Base-by-base conservation (phyloP, 2,888 invertebrate genomes). In the Balanococcus diminutus region DNA sequence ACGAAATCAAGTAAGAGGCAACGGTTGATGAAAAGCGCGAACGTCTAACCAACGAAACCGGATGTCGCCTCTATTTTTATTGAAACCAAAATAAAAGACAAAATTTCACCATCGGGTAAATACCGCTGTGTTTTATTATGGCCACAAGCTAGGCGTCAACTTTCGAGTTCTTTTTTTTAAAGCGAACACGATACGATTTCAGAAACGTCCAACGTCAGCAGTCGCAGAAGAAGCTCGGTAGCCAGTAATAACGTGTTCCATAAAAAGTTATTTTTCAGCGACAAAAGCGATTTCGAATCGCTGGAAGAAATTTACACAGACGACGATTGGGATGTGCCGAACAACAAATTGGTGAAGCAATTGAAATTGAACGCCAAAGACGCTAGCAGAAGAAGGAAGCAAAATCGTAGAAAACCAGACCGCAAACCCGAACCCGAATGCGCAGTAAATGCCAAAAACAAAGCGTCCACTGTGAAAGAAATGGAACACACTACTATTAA, bases 321-420 rank as follows among this genome's bases (percentile, higher is more conserved):
- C 75, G 87, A 87, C 28, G 87, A 87, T 31, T 87, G 87, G 87
- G 87, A 87, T 39, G 85, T 87, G 25, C 83, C 81, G 16, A 83
- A 83, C 19, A 36, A 83, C 5, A 67, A 83, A 22, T 28, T 83
- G 5, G 28, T n/a, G 1, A 25, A 61, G 32, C 83, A 83, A 61
- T 36, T 79, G 75, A 79, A 79, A 79, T 8, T 36, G 5, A 36
- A 36, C 75, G 36, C 75, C 19, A 36, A 79, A 79, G 75, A 79
- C 19, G 9, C 31, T 36, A 36, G n/a, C 14, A 36, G 36, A 61
- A 83, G 32, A 61, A 83, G 16, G 22, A 61, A 8, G 39, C 61
- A 32, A 83, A 32, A 2, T 28, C n/a, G 14, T 19, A 31, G 19
- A 11, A 67, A 32, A 83, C 19, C 32, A 22, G 28, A 83, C 1